Conservation (phyloP, 2,797 vertebrate genomes). For the Pelobates cultripes region DNA sequence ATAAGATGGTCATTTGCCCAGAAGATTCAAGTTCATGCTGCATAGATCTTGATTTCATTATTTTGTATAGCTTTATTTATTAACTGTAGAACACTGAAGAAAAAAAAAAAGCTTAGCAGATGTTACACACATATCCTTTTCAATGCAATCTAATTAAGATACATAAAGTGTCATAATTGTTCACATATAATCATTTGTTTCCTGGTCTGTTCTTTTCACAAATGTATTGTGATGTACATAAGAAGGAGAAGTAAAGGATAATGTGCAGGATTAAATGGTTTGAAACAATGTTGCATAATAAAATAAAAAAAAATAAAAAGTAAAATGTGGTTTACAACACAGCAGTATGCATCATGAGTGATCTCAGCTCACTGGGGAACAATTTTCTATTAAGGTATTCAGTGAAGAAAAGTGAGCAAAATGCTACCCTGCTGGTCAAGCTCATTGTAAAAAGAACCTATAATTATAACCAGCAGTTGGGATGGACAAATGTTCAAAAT, state of each 20-base stretch:
- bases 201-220: conserved; percentile 15
- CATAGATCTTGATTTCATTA: not conserved
- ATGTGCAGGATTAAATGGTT: conserved; percentile 33
- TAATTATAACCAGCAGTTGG: conserved; percentile 42
- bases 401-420: conserved; percentile 35
- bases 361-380: conserved; percentile 37
- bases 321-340: conserved; percentile 32
- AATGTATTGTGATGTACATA: conserved; percentile 25
- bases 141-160: conserved; percentile 22
- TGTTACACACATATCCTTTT: conserved; percentile 4
- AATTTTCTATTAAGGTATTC: conserved; percentile 41
- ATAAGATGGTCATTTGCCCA: not conserved
- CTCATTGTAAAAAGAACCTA: not conserved
- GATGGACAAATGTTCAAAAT: conserved; percentile 38
- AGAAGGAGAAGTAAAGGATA: conserved; percentile 37
- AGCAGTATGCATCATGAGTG: conserved; percentile 32
- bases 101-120: conserved; percentile 6
- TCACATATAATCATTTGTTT: conserved; percentile 38
- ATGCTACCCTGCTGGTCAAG: conserved; percentile 28
- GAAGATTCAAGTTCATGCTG: not conserved
- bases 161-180: conserved; percentile 25
- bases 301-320: conserved; percentile 13
- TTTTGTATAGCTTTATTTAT: conserved; percentile 1
- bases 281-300: conserved; percentile 31
- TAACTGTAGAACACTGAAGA: conserved; percentile 4